phyloP scores from a whole-genome alignment of 2,797 vertebrate genomes.

The Anabas testudineus region DNA sequence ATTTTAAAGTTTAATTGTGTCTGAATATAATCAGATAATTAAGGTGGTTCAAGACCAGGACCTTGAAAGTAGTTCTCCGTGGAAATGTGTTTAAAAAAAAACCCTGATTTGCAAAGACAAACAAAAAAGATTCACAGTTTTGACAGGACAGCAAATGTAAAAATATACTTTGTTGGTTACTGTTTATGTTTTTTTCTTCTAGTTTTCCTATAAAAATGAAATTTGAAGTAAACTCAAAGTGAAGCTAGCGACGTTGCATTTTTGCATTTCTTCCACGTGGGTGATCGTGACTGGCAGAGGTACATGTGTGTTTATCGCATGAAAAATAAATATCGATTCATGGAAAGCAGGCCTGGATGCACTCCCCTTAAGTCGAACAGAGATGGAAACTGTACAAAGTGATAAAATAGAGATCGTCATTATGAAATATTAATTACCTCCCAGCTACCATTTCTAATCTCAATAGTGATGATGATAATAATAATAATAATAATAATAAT shows the following conservation, averaged over 20 bases:
- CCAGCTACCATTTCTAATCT: neutral
- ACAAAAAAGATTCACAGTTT: constrained; percentile 4
- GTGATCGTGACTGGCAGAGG: constrained; percentile 32
- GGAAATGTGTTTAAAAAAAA: constrained; percentile 22
- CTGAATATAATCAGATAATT: neutral
- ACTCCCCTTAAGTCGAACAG: constrained; percentile 29
- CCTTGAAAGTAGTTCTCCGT: constrained; percentile 14
- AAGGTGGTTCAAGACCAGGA: neutral
- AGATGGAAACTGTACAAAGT: constrained; percentile 5
- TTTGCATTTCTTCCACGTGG: constrained; percentile 26
- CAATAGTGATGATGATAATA: neutral
- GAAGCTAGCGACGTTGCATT: constrained; percentile 48
- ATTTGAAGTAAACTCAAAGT: constrained; percentile 53
- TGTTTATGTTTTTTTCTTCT: constrained; percentile 35
- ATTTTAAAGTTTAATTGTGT: neutral
- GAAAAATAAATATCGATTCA: constrained; percentile 40
- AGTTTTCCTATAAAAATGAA: constrained; percentile 64
- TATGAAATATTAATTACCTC: too few species aligned
- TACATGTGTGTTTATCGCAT: constrained; percentile 42
- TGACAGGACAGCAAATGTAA: constrained; percentile 60
- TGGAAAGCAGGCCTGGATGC: constrained; percentile 8
- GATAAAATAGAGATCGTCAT: too few species aligned
- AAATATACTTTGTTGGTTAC: constrained; percentile 67
- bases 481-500: constrained; percentile 4
- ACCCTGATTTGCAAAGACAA: constrained; percentile 14